Evolutionary conservation across 2,888 invertebrate genomes (phyloP), one percentile per base, ranked within the genome.

Genomic region (Junonia oenone): DNA sequence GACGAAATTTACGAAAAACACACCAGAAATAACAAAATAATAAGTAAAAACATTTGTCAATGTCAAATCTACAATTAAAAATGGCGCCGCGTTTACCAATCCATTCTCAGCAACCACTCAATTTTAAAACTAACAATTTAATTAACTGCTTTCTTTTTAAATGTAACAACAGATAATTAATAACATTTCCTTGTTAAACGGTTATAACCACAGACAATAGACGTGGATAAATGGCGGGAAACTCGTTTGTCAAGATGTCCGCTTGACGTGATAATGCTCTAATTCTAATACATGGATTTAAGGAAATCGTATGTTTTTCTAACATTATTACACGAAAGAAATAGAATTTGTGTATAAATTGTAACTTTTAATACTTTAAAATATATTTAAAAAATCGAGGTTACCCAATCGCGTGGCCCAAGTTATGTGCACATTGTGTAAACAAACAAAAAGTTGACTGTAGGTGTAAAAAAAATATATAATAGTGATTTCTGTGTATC

Each of bases 231-330:
- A 56, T 59, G 52, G 26, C 37, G 56, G 52, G 52, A 29, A 50
- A 59, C 43, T 40, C 50, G 56, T 59, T 59, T 59, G 59, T 59
- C 56, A 59, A 37, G 56, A 59, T 53, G 50, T 59, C 59, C 33
- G 47, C 56, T 19, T 19, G 50, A 59, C 43, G n/a, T 43, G 53
- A 56, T 56, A 56, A 45, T 45, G 19, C 15, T 48, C 11, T 40
- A n/a, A 31, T 55, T 48, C 11, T 40, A n/a, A 31, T 55, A 46
- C 46, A 47, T 26, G 38, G 38, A 22, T 2, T 8, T 29, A 49
- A 8, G 35, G 27, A 5, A 19, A n/a, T 19, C 49, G 17, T 2
- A 14, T 49, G 45, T 45, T 50, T 11, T 45, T 5, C 17, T n/a
- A n/a, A n/a, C n/a, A 29, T 27, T 38, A 15, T 27, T 48, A 31